Conservation (phyloP, 2,113 vertebrate genomes). For the Rallus limicola region DNA sequence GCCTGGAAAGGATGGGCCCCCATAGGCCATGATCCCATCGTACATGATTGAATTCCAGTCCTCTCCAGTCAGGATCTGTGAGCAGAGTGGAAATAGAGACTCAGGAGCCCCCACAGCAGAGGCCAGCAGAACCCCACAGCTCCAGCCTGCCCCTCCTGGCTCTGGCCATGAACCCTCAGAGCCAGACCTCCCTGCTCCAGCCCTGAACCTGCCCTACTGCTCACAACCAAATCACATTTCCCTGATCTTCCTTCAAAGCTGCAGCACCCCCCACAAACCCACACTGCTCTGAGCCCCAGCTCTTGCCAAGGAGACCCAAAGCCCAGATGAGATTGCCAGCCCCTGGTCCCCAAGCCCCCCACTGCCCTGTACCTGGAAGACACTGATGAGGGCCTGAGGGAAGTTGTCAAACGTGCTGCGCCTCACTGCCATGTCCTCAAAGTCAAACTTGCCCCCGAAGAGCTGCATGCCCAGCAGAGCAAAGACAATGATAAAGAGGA, state of each 20-base stretch:
- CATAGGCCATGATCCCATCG: constrained; percentile 92
- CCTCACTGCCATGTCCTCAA: constrained; percentile 80
- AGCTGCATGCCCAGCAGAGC: constrained; percentile 97
- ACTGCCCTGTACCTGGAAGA: constrained; percentile 87
- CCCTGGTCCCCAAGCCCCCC: neutral
- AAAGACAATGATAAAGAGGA: constrained; percentile 95
- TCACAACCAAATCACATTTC: neutral
- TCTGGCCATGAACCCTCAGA: neutral
- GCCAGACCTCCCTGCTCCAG: neutral
- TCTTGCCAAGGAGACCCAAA: neutral
- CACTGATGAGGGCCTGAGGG: constrained; percentile 95
- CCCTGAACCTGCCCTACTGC: neutral
- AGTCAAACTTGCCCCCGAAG: constrained; percentile 95
- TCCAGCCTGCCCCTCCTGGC: neutral
- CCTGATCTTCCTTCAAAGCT: neutral
- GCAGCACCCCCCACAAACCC: neutral
- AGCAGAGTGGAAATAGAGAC: neutral
- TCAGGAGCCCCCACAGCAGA: neutral
- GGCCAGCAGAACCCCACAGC: neutral
- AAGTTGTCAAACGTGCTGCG: constrained; percentile 98
- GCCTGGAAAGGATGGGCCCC: constrained; percentile 89
- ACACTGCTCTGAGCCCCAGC: neutral
- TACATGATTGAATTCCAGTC: constrained; percentile 96
- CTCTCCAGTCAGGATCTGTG: constrained; percentile 91
- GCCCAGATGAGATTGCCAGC: neutral